Base-by-base conservation (phyloP, 2,113 vertebrate genomes). In the Anguilla rostrata region DNA sequence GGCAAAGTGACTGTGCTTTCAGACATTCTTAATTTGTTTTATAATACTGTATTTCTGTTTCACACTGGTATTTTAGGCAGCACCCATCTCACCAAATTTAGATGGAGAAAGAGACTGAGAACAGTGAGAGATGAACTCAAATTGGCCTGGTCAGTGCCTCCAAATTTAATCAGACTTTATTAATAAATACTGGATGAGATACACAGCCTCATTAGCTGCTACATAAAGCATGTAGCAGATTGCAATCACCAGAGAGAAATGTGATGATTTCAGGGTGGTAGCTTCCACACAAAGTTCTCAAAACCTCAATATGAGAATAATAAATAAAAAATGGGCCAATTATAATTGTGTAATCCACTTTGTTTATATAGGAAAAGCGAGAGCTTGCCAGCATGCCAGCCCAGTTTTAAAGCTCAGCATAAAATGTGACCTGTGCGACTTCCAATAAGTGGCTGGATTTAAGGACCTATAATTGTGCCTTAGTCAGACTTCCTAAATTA, bases 1-100 rank as follows among this genome's bases (percentile, higher is more conserved):
- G 85, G 88, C 88, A 80, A 78, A 83, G 63, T 85, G 86, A 75
- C 11, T 87, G 87, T 84, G 90, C 91, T 92, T 94, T 93, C 92
- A 93, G 89, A 91, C 89, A 91, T 89, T 90, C 88, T 92, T 93
- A 92, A 92, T 92, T 91, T 93, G 93, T 93, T 83, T 89, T 90
- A 88, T 88, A 49, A 49, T 53, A 87, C 34, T 34, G 39, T 88
- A 85, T 87, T 89, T 90, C 22, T 84, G 85, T 87, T 34, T 81
- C 18, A 90, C 89, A 92, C 78, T 90, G 86, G 85, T 87, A 87
- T 78, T 66, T 57, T 46, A 85, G 91, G 90, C 89, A 91, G 81
- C 85, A 83, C 87, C 41, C 78, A 29, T 14, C 86, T 85, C 40
- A 84, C 85, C 20, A 83, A 87, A 87, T 78, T 85, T 57, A 81